Evolutionary conservation across 2,113 vertebrate species (phyloP).

Genomic region (Mirza zaza): DNA sequence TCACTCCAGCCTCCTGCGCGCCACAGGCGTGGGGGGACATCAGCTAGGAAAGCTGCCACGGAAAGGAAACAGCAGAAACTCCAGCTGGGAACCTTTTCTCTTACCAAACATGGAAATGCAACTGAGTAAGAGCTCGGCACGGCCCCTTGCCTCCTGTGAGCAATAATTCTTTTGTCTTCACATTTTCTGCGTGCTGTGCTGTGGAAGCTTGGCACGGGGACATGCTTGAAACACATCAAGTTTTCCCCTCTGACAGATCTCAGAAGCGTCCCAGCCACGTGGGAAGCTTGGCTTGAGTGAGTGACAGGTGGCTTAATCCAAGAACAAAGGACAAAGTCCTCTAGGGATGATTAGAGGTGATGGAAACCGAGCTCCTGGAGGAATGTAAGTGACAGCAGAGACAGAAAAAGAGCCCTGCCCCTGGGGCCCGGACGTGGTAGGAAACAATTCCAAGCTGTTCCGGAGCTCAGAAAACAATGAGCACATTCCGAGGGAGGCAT

Average conservation of each 20-base stretch:
- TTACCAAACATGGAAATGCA: neutral
- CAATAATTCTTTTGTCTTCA: neutral
- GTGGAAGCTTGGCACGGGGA: neutral
- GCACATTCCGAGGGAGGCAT: neutral
- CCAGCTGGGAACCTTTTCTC: neutral
- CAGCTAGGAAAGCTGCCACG: neutral
- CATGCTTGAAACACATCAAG: conserved; percentile 14
- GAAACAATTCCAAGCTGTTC: conserved; percentile 56
- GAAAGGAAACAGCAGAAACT: neutral
- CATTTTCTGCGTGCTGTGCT: neutral
- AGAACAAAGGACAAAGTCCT: conserved; percentile 67
- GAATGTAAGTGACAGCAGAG: conserved; percentile 62
- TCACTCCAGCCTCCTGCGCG: no score
- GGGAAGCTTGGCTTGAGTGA: conserved; percentile 55
- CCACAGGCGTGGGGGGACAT: neutral
- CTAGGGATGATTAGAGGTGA: conserved; percentile 54
- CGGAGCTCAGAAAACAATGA: conserved; percentile 1
- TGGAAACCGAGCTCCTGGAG: conserved; percentile 54
- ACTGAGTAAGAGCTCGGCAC: neutral
- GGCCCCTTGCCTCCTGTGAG: neutral
- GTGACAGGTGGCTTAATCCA: conserved; percentile 74
- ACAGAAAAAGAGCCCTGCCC: conserved; percentile 46
- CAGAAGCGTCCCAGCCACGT: neutral
- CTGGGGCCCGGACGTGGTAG: neutral
- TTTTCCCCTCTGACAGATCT: neutral